Percentiles rank a stretch among this genome's conserved stretches.
Conservation (phyloP, 2,113 vertebrate species). For the Isurus oxyrinchus region DNA sequence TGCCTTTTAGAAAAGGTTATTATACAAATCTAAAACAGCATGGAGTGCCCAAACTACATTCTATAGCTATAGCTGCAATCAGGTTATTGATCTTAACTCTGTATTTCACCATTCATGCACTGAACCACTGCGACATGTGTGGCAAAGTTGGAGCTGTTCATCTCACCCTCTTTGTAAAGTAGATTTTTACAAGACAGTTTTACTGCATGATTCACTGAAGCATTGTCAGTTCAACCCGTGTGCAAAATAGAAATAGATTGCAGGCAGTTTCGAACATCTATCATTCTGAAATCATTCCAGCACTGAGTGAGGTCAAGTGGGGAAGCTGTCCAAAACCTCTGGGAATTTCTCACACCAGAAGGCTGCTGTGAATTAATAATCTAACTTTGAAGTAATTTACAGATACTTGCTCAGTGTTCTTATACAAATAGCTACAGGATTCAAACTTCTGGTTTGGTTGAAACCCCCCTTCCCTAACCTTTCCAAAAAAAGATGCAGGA, state of each 20-base stretch:
- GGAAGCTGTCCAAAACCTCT: not conserved
- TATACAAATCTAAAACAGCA: not conserved
- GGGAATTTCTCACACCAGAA: not conserved
- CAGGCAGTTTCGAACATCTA: not conserved
- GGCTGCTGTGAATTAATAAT: not conserved
- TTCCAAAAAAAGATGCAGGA: not conserved
- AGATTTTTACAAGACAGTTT: constrained; percentile 12
- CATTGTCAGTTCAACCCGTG: not conserved
- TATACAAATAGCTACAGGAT: not conserved
- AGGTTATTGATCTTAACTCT: not conserved
- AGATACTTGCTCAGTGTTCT: too few relatives aligned
- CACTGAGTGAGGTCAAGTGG: not conserved
- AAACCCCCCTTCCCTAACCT: not conserved
- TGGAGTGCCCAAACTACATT: not conserved
- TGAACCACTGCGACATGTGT: not conserved
- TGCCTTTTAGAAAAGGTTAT: not conserved
- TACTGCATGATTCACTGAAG: not conserved
- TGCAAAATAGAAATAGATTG: constrained; percentile 25
- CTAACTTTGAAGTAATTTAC: not conserved
- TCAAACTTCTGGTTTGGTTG: not conserved
- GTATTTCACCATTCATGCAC: not conserved
- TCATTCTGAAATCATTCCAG: constrained; percentile 13
- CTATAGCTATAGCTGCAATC: not conserved
- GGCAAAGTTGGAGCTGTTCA: not conserved
- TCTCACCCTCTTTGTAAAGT: not conserved